These are phyloP conservation scores for Periophthalmodon schlosseri DNA, from an alignment of 2,113 vertebrate species.

Conservation along the genomic window DNA sequence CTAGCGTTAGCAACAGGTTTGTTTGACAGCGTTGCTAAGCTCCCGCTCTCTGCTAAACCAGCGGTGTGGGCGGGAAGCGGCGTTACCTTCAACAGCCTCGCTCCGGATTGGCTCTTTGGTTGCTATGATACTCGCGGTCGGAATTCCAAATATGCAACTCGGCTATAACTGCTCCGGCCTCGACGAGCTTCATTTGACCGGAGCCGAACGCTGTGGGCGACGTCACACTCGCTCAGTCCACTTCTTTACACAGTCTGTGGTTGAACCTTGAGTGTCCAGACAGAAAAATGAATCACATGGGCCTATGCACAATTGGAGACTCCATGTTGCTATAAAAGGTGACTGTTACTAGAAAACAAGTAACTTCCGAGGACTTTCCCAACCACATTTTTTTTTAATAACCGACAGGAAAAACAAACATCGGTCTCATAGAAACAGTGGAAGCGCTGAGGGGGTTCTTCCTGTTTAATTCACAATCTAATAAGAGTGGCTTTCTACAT, in stretches of 20 bases:
- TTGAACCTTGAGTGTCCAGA: neutral
- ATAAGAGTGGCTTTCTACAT: slow-evolving; percentile 33
- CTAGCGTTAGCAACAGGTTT: too few species aligned
- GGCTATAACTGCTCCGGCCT: too few species aligned
- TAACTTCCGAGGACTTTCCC: slow-evolving; percentile 23
- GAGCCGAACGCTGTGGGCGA: too few species aligned
- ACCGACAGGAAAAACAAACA: slow-evolving; percentile 45
- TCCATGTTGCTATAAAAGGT: slow-evolving; percentile 47
- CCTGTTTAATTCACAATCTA: slow-evolving; percentile 39
- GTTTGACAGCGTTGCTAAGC: too few species aligned
- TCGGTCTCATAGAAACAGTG: slow-evolving; percentile 48
- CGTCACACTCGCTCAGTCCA: too few species aligned
- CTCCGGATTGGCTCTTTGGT: too few species aligned
- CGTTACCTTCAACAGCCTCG: too few species aligned
- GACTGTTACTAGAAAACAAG: slow-evolving; percentile 53
- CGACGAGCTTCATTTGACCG: too few species aligned
- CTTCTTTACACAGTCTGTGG: neutral
- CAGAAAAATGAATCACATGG: slow-evolving; percentile 49
- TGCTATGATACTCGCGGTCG: too few species aligned
- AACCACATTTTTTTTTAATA: slow-evolving; percentile 18
- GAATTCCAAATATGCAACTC: too few species aligned
- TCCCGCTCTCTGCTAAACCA: too few species aligned
- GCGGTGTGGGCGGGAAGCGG: too few species aligned
- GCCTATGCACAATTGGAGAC: slow-evolving; percentile 16
- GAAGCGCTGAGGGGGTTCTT: slow-evolving; percentile 47